These are phyloP conservation scores for Chloroceryle amazona DNA, from an alignment of 2,797 vertebrate species.

Conservation along the genomic window DNA sequence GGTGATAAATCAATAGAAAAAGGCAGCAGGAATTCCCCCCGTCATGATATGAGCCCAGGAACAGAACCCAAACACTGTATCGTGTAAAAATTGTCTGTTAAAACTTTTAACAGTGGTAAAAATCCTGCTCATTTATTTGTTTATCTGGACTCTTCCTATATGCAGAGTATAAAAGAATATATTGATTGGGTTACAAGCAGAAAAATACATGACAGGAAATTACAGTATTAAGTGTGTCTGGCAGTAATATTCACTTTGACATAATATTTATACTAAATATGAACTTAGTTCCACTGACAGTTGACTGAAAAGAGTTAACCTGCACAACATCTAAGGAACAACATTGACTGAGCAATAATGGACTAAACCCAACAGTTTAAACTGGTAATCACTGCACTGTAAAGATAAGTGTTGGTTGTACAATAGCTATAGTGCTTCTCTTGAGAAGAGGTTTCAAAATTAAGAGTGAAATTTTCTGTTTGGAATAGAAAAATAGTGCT, in stretches of 20 bases:
- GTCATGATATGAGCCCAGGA: neutral
- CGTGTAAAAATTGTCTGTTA: neutral
- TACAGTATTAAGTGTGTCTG: neutral
- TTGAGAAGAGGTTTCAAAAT: neutral
- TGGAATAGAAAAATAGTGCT: neutral
- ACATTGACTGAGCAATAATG: neutral
- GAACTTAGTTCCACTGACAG: neutral
- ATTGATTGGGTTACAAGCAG: slow-evolving; percentile 4
- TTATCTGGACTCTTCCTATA: neutral
- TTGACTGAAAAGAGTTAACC: neutral
- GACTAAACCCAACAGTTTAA: neutral
- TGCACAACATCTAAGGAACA: neutral
- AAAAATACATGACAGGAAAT: neutral
- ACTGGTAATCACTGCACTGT: neutral
- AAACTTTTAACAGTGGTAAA: neutral
- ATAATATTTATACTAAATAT: neutral
- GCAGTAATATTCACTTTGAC: neutral
- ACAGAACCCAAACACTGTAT: accelerated
- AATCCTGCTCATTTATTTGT: neutral
- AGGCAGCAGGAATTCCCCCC: neutral
- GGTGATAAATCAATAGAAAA: neutral
- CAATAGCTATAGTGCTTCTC: neutral
- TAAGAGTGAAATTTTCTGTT: neutral
- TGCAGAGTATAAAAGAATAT: neutral
- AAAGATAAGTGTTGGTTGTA: neutral